Percentiles rank a stretch among this genome's conserved stretches.
Conservation (phyloP, 2,888 invertebrate species). For the Eristalis pertinax region DNA sequence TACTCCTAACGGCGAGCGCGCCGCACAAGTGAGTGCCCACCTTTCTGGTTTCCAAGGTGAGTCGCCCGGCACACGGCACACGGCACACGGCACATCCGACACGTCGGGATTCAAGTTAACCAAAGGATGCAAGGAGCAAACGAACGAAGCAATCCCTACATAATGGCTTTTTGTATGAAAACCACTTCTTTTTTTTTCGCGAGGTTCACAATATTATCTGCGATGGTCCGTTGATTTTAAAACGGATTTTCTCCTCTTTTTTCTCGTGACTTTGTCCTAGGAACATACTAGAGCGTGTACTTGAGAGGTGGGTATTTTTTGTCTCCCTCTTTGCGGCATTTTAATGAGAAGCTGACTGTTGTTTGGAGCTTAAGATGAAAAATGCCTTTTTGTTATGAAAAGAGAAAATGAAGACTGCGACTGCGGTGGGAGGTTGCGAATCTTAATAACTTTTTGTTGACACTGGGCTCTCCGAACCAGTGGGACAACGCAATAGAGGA, state of each 20-base stretch:
- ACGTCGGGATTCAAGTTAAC: background rate
- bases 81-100: background rate
- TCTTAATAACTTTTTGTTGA: too few species aligned
- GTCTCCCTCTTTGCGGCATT: background rate
- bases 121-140: background rate
- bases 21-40: background rate
- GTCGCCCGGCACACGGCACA: background rate
- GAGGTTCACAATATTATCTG: conserved; percentile 4
- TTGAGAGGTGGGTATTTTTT: background rate
- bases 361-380: background rate
- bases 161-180: conserved; percentile 19
- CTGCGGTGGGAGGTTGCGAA: too few species aligned
- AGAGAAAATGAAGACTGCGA: too few species aligned
- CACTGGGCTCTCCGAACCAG: too few species aligned
- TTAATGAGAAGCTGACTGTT: conserved; percentile 1
- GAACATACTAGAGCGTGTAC: background rate
- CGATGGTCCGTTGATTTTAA: background rate
- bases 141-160: background rate
- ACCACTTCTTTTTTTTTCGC: background rate
- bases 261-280: background rate
- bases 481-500: too few species aligned
- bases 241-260: background rate
- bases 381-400: background rate
- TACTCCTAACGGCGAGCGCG: background rate
- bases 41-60: background rate